Percentiles rank a stretch among this genome's conserved stretches.
These are phyloP conservation scores for Pelecanoides urinatrix DNA, from an alignment of 2,113 vertebrate species.

Conservation along the genomic window DNA sequence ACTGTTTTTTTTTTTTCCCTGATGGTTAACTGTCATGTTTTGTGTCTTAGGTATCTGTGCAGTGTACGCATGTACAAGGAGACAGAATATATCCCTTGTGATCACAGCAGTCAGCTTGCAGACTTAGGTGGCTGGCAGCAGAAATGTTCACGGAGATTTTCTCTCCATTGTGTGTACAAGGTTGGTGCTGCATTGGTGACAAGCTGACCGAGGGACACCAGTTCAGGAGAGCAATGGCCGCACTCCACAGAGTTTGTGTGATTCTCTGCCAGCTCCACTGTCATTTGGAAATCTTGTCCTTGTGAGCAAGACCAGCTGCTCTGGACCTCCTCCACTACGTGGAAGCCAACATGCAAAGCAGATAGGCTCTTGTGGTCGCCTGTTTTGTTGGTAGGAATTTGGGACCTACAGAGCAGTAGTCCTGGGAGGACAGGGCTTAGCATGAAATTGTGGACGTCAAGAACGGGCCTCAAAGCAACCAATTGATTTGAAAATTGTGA, in stretches of 20 bases:
- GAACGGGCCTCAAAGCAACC: neutral
- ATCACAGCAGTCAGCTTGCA: neutral
- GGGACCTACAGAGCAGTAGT: neutral
- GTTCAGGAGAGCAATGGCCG: neutral
- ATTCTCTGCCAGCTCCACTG: neutral
- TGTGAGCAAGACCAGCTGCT: neutral
- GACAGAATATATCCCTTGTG: neutral
- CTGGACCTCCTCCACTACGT: neutral
- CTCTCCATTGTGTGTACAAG: neutral
- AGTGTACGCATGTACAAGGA: neutral
- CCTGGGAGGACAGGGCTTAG: neutral
- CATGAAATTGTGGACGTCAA: fast-evolving
- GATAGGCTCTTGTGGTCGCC: neutral
- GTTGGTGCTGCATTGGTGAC: neutral
- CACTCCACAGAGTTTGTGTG: neutral
- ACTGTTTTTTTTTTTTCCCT: fast-evolving
- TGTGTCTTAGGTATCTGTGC: neutral
- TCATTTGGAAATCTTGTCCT: neutral
- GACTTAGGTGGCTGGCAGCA: neutral
- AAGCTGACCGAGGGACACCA: neutral
- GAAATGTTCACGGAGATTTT: neutral
- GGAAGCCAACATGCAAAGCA: neutral
- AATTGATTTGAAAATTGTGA: neutral
- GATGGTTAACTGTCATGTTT: neutral
- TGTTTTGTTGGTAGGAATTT: neutral